Evolutionary conservation across 2,888 invertebrate species (phyloP), one percentile per base, ranked within the genome.

Genomic region (Villa cingulata): DNA sequence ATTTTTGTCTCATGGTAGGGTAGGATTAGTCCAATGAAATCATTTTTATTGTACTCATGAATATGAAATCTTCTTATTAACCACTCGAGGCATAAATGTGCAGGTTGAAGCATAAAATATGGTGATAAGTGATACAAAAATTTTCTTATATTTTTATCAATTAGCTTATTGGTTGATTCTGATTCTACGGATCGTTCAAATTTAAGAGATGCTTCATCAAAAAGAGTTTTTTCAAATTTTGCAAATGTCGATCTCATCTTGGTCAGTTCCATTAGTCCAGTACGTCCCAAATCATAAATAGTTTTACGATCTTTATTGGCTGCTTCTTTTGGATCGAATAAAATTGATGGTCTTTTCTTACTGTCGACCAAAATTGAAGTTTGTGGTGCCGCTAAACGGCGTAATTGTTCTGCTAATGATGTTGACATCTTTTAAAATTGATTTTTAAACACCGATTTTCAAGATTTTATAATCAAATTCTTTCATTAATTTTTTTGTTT

Each of bases 31-130:
- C 81, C 74, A 58, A 97, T 72, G 37, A 96, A 72, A 1, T 81
- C 80, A 60, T 88, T 81, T 48, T 80, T 78, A 62, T 96, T 96
- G 66, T 85, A 96, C 46, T 85, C 76, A 58, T 97, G 86, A 51
- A 97, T 83, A 54, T 83, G 80, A 63, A 84, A 95, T 56, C 94
- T 78, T 59, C 88, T 79, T 41, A 97, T 80, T 4, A 98, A 74
- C 96, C 96, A 98, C 72, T 98, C 98, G 41, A 98, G 66, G 2
- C 91, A 84, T 72, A 94, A 89, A 55, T 94, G 90, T 0, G 77
- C 65, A 9, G 83, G 77, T 57, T 84, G 85, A 1, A 92, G 70
- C 43, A 90, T 73, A 56, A 97, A 82, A 64, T 92, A 95, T 0
- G 97, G 97, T 2, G 92, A 87, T 5, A 95, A 57, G 36, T 81